Evolutionary conservation across 1,140 invertebrate species (phyloP), one percentile per base, ranked within the genome.

Genomic region (Triops cancriformis): DNA sequence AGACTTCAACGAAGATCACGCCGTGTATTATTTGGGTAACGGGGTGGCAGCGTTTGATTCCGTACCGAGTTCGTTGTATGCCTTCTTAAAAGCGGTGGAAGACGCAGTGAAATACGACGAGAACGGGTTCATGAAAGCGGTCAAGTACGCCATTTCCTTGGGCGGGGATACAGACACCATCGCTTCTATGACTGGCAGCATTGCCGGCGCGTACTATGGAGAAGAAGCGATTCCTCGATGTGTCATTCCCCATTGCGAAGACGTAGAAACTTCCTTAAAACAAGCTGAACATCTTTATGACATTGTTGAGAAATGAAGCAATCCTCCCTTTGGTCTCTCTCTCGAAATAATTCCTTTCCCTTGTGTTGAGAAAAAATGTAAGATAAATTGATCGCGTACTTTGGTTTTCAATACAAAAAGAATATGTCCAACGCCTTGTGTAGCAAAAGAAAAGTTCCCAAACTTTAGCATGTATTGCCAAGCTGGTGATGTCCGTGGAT

Each of bases 121-220:
- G 64, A 73, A 72, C 26, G 43, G 31, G 11, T 78, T 80, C 41
- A 28, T 73, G 82, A 86, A 90, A 81, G 88, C 90, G n/a, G 84
- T 94, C 73, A 86, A 89, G 75, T 90, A 88, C 83, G 87, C 92
- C 77, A 91, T 93, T 77, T 88, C 88, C 26, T 84, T 94, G 23
- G 92, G 92, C 64, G 92, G 93, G 41, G 92, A 94, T 84, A 92
- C 92, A 5, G 92, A 94, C 80, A 94, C 92, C 1, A 92, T 94
- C 82, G 92, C 89, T 9, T 88, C 88, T 75, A 94, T 94, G 92
- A 88, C 92, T 28, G 92, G 91, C 18, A 89, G 90, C 26, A 90
- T 94, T 77, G 88, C 89, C 76, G 93, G 93, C 72, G 92, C 92
- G 27, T 90, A 88, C 83, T 88, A 91, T 81, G 92, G 92, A 9